These are phyloP conservation scores for Macrotus californicus DNA, from an alignment of 2,113 vertebrate species.

Conservation along the genomic window DNA sequence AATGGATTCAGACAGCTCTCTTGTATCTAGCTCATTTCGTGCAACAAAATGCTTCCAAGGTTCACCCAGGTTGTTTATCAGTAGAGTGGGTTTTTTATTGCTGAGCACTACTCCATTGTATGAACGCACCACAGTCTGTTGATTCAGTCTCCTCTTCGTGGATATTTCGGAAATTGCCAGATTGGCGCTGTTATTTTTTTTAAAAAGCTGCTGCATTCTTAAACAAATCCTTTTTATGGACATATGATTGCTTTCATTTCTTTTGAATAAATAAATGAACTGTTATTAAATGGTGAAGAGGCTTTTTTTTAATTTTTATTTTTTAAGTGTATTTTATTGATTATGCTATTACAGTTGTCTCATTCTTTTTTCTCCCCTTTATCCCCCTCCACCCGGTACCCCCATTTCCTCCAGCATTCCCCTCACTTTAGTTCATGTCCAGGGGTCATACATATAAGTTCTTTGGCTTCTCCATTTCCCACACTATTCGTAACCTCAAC, in stretches of 20 bases:
- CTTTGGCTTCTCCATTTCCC: no score
- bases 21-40: background rate
- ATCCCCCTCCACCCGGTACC: no score
- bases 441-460: no score
- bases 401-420: no score
- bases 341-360: no score
- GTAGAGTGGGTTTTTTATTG: background rate
- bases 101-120: background rate
- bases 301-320: background rate
- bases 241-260: background rate
- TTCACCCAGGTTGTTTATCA: background rate
- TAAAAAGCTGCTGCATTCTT: background rate
- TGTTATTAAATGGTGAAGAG: conserved; percentile 8
- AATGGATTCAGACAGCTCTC: background rate
- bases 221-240: background rate
- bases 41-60: background rate
- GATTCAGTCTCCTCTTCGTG: background rate
- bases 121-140: background rate
- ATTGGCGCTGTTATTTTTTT: background rate
- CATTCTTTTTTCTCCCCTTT: no score
- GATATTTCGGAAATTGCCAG: background rate
- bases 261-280: conserved; percentile 1
- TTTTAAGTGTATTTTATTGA: no score
- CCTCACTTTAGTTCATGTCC: no score
- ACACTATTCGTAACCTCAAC: no score